Percentiles rank a stretch among this genome's conserved stretches.
Conservation (phyloP, 2,113 vertebrate genomes). For the Nycticryphes semicollaris region DNA sequence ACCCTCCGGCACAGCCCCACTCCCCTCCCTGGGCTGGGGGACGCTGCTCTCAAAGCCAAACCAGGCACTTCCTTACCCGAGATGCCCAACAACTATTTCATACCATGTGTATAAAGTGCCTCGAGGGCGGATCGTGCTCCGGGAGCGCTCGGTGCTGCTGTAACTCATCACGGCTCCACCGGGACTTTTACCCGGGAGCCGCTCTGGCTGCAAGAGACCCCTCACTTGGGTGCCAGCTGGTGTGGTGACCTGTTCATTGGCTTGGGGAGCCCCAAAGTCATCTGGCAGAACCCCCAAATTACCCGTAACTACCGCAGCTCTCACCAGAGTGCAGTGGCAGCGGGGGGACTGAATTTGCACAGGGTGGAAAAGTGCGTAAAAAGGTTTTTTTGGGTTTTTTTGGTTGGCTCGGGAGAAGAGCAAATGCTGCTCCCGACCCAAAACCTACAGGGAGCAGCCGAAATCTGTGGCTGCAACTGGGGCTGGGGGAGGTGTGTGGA, state of each 20-base stretch:
- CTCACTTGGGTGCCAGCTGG: background rate
- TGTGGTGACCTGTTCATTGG: background rate
- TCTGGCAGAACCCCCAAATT: background rate
- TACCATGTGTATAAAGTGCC: background rate
- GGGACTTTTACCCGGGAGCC: background rate
- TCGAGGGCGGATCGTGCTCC: background rate
- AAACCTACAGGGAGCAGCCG: background rate
- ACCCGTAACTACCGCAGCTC: background rate
- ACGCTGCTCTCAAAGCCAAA: background rate
- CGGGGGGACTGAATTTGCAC: background rate
- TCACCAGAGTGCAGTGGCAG: rapidly evolving
- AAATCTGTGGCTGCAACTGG: no score
- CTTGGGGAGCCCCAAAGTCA: background rate
- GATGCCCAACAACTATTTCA: background rate
- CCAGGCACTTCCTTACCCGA: background rate
- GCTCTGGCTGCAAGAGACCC: background rate
- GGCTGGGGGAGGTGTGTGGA: no score
- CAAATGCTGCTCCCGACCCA: background rate
- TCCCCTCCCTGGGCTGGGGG: background rate
- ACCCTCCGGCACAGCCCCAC: background rate
- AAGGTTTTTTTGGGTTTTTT: background rate
- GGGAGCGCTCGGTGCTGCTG: background rate
- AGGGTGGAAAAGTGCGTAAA: background rate
- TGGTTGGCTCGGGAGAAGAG: background rate
- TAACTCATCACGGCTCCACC: background rate